A percentile compares a stretch with the other conserved stretches of the same genome.
phyloP scores from a whole-genome alignment of 1,140 invertebrate species.

The Drosophila murphyi region DNA sequence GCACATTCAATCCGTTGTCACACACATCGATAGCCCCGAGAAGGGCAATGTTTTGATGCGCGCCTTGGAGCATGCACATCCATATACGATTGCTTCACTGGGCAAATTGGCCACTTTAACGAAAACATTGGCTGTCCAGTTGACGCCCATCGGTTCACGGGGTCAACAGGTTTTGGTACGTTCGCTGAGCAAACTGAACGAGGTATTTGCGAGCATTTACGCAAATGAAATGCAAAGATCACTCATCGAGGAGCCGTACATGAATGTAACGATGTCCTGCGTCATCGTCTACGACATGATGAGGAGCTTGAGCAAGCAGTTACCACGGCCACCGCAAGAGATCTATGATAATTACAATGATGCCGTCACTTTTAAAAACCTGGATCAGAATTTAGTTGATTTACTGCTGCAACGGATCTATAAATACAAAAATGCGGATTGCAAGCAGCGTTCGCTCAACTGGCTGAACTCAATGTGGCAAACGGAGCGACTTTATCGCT shows the following conservation, averaged over 20 bases:
- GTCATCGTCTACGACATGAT: constrained; percentile 28
- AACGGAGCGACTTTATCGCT: constrained; percentile 36
- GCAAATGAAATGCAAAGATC: neutral
- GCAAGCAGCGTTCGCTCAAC: neutral
- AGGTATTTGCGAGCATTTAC: constrained; percentile 16
- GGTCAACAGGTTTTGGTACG: constrained; percentile 2
- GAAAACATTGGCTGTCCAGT: constrained; percentile 18
- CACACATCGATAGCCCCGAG: neutral
- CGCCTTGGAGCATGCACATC: neutral
- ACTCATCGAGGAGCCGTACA: constrained; percentile 15
- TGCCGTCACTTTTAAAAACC: neutral
- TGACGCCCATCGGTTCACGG: constrained; percentile 3
- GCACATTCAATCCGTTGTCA: constrained; percentile 16
- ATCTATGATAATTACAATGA: constrained; percentile 19
- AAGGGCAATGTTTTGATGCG: constrained; percentile 1
- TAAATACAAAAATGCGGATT: neutral
- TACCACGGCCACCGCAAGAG: constrained; percentile 8
- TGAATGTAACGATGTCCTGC: constrained; percentile 14
- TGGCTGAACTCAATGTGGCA: constrained; percentile 47
- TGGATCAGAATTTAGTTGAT: constrained; percentile 16
- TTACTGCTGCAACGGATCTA: neutral
- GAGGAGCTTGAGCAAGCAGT: neutral
- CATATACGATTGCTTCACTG: neutral
- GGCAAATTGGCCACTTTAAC: constrained; percentile 52
- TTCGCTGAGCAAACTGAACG: constrained; percentile 7